Percentiles rank a stretch among this genome's conserved stretches.
Evolutionary conservation across 2,888 invertebrate species (phyloP).

Genomic region (Clivina fossor): DNA sequence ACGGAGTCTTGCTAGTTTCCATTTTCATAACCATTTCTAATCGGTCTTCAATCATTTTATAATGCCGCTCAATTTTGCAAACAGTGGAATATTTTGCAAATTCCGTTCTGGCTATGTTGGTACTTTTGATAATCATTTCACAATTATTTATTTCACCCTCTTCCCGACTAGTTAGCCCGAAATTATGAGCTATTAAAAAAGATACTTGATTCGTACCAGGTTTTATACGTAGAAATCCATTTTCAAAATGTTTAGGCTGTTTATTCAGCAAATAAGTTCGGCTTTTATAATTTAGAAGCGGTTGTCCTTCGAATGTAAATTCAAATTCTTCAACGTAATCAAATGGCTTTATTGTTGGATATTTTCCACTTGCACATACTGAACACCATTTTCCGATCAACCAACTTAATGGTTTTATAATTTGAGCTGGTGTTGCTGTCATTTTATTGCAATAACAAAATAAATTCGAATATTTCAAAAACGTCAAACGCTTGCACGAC

Average conservation of each 20-base stretch:
- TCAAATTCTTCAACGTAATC: constrained; percentile 60
- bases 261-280: constrained; percentile 58
- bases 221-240: constrained; percentile 62
- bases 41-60: constrained; percentile 49
- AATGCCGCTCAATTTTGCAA: constrained; percentile 53
- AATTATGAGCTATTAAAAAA: constrained; percentile 64
- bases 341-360: constrained; percentile 61
- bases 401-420: constrained; percentile 60
- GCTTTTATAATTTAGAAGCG: constrained; percentile 61
- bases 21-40: constrained; percentile 57
- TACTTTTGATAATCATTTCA: constrained; percentile 54
- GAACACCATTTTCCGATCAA: constrained; percentile 63
- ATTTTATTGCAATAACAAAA: not conserved
- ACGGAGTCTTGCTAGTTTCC: constrained; percentile 58
- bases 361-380: constrained; percentile 56
- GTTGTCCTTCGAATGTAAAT: constrained; percentile 62
- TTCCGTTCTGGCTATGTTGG: constrained; percentile 55
- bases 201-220: constrained; percentile 58
- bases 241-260: constrained; percentile 64
- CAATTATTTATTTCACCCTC: constrained; percentile 55
- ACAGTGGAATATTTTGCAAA: constrained; percentile 60
- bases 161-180: constrained; percentile 62
- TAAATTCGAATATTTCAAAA: too few species aligned
- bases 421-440: too few species aligned
- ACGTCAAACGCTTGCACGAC: too few species aligned